Base-by-base conservation (phyloP, 1,140 invertebrate genomes). In the Euura lappo region DNA sequence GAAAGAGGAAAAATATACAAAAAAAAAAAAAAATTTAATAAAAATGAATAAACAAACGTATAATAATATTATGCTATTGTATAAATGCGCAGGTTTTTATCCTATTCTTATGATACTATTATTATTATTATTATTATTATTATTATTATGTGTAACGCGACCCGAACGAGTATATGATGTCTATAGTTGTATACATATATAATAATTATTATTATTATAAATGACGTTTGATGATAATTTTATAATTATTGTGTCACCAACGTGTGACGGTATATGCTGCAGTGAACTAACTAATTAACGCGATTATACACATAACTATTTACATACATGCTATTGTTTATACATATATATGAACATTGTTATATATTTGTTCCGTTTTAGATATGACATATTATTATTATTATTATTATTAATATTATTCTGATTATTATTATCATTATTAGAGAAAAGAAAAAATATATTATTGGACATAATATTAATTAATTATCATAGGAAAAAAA, bases 81-180 rank as follows among this genome's bases (percentile, higher is more conserved):
- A 60, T 5, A 60, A 60, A 60, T 60, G 51, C 51, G 13, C 51
- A 60, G 51, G 51, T 60, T 60, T 60, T 60, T 60, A 6, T 60
- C 3, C 51, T 60, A 6, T 60, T 28, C 51, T 11, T 60, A 60
- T n/a, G 51, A 60, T 60, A 60, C 51, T 60, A 60, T 6, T 60
- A 60, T 60, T 60, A 60, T 60, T 60, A 60, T 51, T 51, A 51
- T 51, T 51, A 51, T 51, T 51, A 51, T 51, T 51, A 51, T 51
- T 51, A 51, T 60, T 60, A 60, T 60, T 60, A 60, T 60, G 4
- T 11, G n/a, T 60, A 60, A 11, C n/a, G 6, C 28, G 28, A 28
- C 28, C 28, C 28, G 28, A 28, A 28, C 28, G 28, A 28, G 28
- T 28, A 28, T 28, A 60, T 60, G n/a, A 60, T 60, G 28, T 28